These are phyloP conservation scores for Rhegmatorhina hoffmannsi DNA, from an alignment of 2,113 vertebrate genomes.

Conservation along the genomic window DNA sequence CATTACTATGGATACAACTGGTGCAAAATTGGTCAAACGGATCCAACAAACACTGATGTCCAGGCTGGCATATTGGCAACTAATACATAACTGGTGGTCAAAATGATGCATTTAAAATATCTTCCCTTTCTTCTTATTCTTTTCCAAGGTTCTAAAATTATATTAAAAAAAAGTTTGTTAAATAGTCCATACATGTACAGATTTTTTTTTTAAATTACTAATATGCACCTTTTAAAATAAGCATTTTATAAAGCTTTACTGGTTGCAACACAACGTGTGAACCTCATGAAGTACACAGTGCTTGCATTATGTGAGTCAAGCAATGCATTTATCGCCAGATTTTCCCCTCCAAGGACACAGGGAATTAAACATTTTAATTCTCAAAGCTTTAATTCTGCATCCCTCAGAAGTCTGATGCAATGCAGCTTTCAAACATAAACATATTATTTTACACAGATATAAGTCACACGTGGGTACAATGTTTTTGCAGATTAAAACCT, in stretches of 20 bases:
- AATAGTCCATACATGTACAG: background rate
- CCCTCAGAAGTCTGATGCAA: background rate
- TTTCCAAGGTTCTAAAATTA: slow-evolving; percentile 92
- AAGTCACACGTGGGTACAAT: background rate
- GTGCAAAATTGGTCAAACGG: slow-evolving; percentile 82
- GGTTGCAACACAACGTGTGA: background rate
- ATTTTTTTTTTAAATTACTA: background rate
- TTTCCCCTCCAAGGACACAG: background rate
- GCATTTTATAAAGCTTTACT: background rate
- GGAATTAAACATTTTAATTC: background rate
- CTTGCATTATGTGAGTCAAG: background rate
- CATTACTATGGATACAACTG: slow-evolving; percentile 81
- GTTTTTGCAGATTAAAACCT: background rate
- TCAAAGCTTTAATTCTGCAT: background rate
- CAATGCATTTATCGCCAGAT: background rate
- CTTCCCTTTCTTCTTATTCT: slow-evolving; percentile 99
- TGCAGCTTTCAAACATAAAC: background rate
- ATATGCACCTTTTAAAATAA: background rate
- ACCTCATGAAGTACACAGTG: background rate
- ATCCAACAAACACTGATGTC: slow-evolving; percentile 87
- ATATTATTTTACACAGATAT: background rate
- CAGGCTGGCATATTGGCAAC: slow-evolving; percentile 91
- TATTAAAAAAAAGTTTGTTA: background rate
- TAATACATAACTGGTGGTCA: slow-evolving; percentile 82
- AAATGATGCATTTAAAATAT: slow-evolving; percentile 88